Evolutionary conservation across 2,113 vertebrate species (phyloP).

Genomic region (Aegypius monachus): DNA sequence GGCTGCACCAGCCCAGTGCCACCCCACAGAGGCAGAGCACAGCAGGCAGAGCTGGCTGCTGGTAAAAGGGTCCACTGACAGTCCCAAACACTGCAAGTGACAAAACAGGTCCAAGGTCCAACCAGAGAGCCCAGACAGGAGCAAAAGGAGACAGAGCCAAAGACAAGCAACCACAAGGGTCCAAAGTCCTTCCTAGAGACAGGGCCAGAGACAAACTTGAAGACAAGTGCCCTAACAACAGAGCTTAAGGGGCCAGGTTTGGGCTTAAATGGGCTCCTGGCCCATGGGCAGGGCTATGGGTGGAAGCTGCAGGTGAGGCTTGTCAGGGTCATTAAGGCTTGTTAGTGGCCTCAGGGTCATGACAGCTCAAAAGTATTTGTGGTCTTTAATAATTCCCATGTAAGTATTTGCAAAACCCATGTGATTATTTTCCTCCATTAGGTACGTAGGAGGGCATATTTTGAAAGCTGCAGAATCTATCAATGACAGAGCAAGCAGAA

Average conservation of each 20-base stretch:
- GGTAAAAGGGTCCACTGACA: neutral
- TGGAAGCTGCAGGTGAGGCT: neutral
- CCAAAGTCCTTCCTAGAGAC: neutral
- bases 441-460: neutral
- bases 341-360: neutral
- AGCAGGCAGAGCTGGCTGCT: neutral
- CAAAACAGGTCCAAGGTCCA: neutral
- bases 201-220: accelerated
- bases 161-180: neutral
- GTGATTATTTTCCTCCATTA: neutral
- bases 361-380: neutral
- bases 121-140: neutral
- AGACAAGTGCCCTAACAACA: accelerated
- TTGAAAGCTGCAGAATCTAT: neutral
- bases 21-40: neutral
- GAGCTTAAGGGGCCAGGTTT: neutral
- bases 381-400: neutral
- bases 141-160: neutral
- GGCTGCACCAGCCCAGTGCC: neutral
- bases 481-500: neutral
- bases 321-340: neutral
- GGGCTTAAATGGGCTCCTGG: neutral
- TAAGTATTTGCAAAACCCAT: neutral
- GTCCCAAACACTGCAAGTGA: neutral
- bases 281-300: neutral